phyloP scores from a whole-genome alignment of 1,140 invertebrate genomes.

The Sogatella furcifera region DNA sequence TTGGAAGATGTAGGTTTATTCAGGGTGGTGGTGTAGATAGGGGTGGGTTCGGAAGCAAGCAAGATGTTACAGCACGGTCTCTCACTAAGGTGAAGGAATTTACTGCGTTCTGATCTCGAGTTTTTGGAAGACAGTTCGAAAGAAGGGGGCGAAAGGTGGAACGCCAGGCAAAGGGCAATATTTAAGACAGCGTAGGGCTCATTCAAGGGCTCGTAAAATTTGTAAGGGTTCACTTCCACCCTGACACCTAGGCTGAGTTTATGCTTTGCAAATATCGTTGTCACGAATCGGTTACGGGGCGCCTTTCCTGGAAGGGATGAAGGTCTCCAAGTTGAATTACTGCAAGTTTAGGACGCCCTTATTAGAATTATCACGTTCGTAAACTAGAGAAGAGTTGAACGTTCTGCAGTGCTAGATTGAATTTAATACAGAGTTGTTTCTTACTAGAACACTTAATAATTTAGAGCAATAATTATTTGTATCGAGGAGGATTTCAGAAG shows the following conservation, averaged over 20 bases:
- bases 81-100: constrained; percentile 2
- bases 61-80: not conserved
- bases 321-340: too few species aligned
- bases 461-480: too few species aligned
- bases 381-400: too few species aligned
- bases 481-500: too few species aligned
- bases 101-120: not conserved
- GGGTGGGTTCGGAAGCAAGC: too few species aligned
- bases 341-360: too few species aligned
- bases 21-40: not conserved
- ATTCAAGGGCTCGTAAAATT: constrained; percentile 1
- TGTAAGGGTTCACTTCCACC: not conserved
- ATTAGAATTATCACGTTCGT: too few species aligned
- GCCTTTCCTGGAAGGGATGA: too few species aligned
- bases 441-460: too few species aligned
- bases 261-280: not conserved
- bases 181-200: not conserved
- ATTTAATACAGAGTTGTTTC: too few species aligned
- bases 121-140: not conserved
- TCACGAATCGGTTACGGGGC: too few species aligned
- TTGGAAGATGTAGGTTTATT: not conserved
- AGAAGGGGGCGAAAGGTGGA: not conserved
- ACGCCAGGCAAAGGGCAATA: not conserved
- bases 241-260: not conserved
- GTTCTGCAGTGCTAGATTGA: too few species aligned